Conservation (phyloP, 2,113 vertebrate species). For the Vicugna pacos region DNA sequence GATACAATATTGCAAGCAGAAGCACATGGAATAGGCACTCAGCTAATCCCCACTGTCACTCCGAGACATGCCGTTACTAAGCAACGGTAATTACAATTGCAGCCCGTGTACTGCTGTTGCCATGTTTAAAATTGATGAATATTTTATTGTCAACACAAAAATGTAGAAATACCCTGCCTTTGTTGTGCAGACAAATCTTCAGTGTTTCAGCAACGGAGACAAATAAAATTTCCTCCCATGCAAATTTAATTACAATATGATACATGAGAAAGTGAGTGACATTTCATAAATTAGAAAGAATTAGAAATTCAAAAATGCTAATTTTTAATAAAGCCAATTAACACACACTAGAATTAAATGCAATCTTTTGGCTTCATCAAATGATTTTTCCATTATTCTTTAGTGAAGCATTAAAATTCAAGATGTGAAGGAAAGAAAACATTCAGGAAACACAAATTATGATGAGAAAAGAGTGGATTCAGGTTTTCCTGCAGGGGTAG, state of each 20-base stretch:
- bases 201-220: slow-evolving; percentile 62
- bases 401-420: slow-evolving; percentile 65
- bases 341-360: slow-evolving; percentile 53
- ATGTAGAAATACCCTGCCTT: slow-evolving; percentile 67
- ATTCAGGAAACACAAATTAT: slow-evolving; percentile 68
- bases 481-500: neutral
- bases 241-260: slow-evolving; percentile 77
- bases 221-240: slow-evolving; percentile 69
- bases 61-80: slow-evolving; percentile 62
- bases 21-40: slow-evolving; percentile 76
- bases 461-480: slow-evolving; percentile 43
- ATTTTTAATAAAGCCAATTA: slow-evolving; percentile 81
- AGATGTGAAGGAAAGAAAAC: slow-evolving; percentile 47
- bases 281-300: slow-evolving; percentile 77
- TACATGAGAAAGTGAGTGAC: slow-evolving; percentile 60
- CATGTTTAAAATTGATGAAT: slow-evolving; percentile 76
- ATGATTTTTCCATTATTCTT: slow-evolving; percentile 65
- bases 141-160: slow-evolving; percentile 75
- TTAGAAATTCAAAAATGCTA: slow-evolving; percentile 71
- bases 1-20: slow-evolving; percentile 48
- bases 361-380: slow-evolving; percentile 64
- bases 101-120: slow-evolving; percentile 54
- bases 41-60: slow-evolving; percentile 82
- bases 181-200: slow-evolving; percentile 60
- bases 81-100: slow-evolving; percentile 76